phyloP scores from a whole-genome alignment of 2,113 vertebrate species.

The Polyodon spathula region DNA sequence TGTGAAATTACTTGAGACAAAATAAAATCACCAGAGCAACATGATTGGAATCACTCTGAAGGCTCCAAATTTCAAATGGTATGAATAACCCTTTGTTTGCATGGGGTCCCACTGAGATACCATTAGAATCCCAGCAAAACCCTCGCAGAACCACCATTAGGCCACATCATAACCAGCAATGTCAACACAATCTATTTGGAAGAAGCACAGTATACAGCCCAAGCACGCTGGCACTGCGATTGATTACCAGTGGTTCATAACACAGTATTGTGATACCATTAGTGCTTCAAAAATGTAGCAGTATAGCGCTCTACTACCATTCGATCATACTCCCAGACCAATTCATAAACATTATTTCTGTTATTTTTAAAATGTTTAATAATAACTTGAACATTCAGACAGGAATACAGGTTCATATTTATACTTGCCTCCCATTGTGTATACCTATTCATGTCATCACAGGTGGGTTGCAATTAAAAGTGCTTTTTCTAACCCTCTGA shows the following conservation, averaged over 20 bases:
- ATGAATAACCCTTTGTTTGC: neutral
- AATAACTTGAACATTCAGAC: neutral
- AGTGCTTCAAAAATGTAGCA: too few relatives aligned
- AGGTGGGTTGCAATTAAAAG: conserved; percentile 27
- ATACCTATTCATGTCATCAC: conserved; percentile 47
- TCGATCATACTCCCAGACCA: neutral
- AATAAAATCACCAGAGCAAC: conserved; percentile 1
- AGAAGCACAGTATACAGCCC: too few relatives aligned
- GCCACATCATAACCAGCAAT: too few relatives aligned
- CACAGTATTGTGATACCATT: too few relatives aligned
- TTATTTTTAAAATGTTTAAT: too few relatives aligned
- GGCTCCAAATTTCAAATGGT: neutral
- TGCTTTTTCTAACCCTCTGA: conserved; percentile 43
- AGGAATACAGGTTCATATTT: conserved; percentile 38
- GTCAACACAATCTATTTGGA: too few relatives aligned
- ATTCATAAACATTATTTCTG: neutral
- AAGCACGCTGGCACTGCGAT: too few relatives aligned
- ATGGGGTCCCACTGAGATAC: too few relatives aligned
- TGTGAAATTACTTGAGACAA: conserved; percentile 1
- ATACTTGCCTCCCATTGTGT: conserved; percentile 38
- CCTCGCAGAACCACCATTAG: too few relatives aligned
- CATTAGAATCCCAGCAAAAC: too few relatives aligned
- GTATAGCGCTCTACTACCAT: too few relatives aligned
- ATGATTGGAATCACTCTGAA: neutral
- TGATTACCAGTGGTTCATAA: too few relatives aligned